Evolutionary conservation across 2,888 invertebrate genomes (phyloP).

Genomic region (Oscheius sp.): DNA sequence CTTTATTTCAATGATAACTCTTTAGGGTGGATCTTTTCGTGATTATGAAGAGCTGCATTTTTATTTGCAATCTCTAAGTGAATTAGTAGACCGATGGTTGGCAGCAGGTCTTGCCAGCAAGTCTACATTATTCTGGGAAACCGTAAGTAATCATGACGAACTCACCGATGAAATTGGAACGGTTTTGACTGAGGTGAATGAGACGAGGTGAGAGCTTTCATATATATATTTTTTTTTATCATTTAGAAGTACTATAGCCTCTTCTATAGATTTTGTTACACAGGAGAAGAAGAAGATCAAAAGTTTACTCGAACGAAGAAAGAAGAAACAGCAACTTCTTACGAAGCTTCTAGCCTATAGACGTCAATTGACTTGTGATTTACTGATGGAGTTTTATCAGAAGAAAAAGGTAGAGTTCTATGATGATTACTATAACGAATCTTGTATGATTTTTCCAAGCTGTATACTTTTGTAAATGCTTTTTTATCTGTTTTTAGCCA

Average conservation of each 20-base stretch:
- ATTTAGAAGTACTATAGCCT: slow-evolving; percentile 45
- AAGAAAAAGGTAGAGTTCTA: too few species aligned
- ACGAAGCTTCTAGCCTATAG: slow-evolving; percentile 49
- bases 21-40: slow-evolving; percentile 41
- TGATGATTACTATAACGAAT: too few species aligned
- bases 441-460: too few species aligned
- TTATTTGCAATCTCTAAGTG: slow-evolving; percentile 63
- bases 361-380: too few species aligned
- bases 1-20: background rate
- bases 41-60: slow-evolving; percentile 55
- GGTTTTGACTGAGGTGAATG: slow-evolving; percentile 49
- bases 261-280: slow-evolving; percentile 44
- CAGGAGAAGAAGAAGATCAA: slow-evolving; percentile 56
- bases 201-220: slow-evolving; percentile 41
- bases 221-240: slow-evolving; percentile 23
- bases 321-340: slow-evolving; percentile 55
- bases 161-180: slow-evolving; percentile 92
- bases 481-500: too few species aligned
- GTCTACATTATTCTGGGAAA: slow-evolving; percentile 72
- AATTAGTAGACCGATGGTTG: slow-evolving; percentile 63
- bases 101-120: slow-evolving; percentile 77
- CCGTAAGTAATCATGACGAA: slow-evolving; percentile 96
- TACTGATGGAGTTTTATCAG: too few species aligned
- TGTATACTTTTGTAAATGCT: too few species aligned
- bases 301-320: slow-evolving; percentile 50